These are phyloP conservation scores for Parasteatoda tepidariorum DNA, from an alignment of 1,140 invertebrate genomes.

Conservation along the genomic window DNA sequence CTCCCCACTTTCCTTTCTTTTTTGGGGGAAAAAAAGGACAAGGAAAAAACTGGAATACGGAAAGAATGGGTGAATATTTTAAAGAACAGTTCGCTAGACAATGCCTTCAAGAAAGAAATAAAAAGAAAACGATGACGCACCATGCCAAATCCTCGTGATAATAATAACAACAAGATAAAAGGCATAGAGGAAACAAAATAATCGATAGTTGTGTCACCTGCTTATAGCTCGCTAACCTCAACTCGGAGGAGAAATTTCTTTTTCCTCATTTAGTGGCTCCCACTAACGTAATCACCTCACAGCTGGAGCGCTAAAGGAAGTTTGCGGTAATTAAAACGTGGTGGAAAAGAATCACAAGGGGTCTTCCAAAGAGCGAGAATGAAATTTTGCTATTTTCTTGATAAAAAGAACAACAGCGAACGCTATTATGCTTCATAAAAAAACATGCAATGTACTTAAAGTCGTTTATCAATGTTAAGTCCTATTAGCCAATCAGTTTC, in stretches of 20 bases:
- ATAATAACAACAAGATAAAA: conserved; percentile 32
- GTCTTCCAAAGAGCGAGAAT: not conserved
- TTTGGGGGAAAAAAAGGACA: not conserved
- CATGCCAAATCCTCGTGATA: conserved; percentile 39
- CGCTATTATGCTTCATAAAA: too few species aligned
- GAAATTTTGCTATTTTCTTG: not conserved
- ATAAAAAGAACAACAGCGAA: too few species aligned
- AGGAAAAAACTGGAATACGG: conserved; percentile 1
- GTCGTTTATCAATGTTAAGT: too few species aligned
- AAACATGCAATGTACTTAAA: too few species aligned
- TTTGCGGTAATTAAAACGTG: conserved; percentile 31
- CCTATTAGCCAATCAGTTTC: too few species aligned
- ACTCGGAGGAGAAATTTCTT: not conserved
- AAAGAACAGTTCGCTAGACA: conserved; percentile 27
- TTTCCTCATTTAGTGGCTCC: not conserved
- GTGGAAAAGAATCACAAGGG: not conserved
- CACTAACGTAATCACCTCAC: not conserved
- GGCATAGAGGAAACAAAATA: not conserved
- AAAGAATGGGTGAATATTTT: conserved; percentile 55
- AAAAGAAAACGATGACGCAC: conserved; percentile 56
- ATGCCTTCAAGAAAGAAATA: conserved; percentile 44
- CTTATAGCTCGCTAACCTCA: not conserved
- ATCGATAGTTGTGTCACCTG: conserved; percentile 30
- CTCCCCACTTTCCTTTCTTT: conserved; percentile 2
- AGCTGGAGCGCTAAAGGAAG: not conserved